Percentiles rank a stretch among this genome's conserved stretches.
Evolutionary conservation across 2,888 invertebrate species (phyloP).

Genomic region (Coronaproctus castanopsis): DNA sequence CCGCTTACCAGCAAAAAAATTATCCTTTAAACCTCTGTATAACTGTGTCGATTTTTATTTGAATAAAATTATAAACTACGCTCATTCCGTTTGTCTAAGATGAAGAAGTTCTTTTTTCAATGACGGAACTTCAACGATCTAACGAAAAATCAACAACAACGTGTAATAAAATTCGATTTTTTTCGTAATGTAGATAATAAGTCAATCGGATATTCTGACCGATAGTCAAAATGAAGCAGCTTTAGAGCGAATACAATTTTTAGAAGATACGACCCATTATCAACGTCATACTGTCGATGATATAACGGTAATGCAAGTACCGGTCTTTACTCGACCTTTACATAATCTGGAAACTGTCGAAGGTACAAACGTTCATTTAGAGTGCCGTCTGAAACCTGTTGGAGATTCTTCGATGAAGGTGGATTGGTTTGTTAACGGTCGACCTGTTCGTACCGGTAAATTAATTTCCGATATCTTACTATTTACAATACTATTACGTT

Average conservation of each 20-base stretch:
- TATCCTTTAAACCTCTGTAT: no score
- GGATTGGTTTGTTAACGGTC: slow-evolving; percentile 91
- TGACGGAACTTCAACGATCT: no score
- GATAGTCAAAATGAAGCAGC: slow-evolving; percentile 85
- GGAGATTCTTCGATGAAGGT: slow-evolving; percentile 81
- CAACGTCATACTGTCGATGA: slow-evolving; percentile 55
- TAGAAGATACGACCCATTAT: slow-evolving; percentile 59
- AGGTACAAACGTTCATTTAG: slow-evolving; percentile 77
- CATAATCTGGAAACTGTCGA: slow-evolving; percentile 80
- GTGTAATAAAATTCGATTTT: no score
- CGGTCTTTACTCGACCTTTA: slow-evolving; percentile 66
- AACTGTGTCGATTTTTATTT: no score
- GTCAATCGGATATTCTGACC: slow-evolving; percentile 58
- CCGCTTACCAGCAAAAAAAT: no score
- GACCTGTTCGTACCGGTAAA: slow-evolving; percentile 69
- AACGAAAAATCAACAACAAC: no score
- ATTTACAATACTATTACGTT: no score
- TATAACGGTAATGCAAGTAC: slow-evolving; percentile 61
- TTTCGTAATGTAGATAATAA: slow-evolving; percentile 47
- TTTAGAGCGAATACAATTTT: slow-evolving; percentile 71
- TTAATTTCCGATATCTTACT: slow-evolving; percentile 1
- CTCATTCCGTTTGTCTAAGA: no score
- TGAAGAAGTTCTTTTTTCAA: no score
- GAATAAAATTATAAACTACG: no score
- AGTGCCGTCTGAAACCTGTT: slow-evolving; percentile 74